Base-by-base conservation (phyloP, 2,797 vertebrate genomes). In the Pampus argenteus region DNA sequence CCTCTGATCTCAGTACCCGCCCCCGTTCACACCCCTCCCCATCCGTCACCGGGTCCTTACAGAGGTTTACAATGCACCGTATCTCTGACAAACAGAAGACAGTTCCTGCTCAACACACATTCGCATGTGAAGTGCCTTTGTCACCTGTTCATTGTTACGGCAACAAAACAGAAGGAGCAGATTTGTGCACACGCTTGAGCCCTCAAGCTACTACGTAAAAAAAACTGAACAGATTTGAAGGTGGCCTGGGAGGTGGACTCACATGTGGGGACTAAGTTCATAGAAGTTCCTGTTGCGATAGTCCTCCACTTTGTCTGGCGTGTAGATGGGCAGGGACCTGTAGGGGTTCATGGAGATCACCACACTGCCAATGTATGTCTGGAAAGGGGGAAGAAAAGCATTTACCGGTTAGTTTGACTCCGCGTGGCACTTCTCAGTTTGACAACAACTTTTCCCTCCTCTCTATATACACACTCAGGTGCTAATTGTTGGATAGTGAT, bases 231-330 rank as follows among this genome's bases (percentile, higher is more conserved):
- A 2, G 49, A 49, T n/a, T 56, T 8, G 42, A 31, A 49, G 9
- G 45, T 23, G 29, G 66, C 9, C n/a, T 29, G 20, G 28, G 26
- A 65, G 22, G 1, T 68, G 40, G 63, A 98, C 98, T 99, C 91
- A 99, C 98, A 99, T 98, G 93, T 99, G 98, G 85, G 98, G 98
- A 89, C 97, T 98, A 80, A 99, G 96, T 82, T 99, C 98, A 74
- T 99, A 99, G 80, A 99, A 99, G 93, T 99, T 99, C 83, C 98
- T 95, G 89, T 99, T 99, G 86, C 98, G 96, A 90, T 99, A 99
- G 84, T 99, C 98, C 91, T 99, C 98, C 83, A 99, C 98, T 90
- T 99, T 99, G 57, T 99, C 98, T 17, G 98, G 96, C 14, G 96
- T 98, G 92, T 92, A 99, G 95, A 99, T 98, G 75, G 97, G 95